These are phyloP conservation scores for Hepsetus odoe DNA, from an alignment of 2,113 vertebrate species.

Conservation along the genomic window DNA sequence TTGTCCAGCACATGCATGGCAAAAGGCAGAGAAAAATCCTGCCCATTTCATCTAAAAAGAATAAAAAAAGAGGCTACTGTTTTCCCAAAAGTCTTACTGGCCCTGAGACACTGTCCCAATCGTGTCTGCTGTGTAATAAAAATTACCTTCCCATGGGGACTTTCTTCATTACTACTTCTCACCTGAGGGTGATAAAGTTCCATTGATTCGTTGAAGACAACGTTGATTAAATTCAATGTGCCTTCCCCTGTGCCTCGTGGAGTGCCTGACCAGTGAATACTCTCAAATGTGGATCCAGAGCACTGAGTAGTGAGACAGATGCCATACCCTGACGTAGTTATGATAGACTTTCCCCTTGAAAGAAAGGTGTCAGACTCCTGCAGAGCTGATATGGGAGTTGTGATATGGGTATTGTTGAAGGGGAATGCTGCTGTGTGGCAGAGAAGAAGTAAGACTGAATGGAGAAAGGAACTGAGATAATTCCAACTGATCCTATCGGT, in stretches of 20 bases:
- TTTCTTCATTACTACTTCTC: conserved; percentile 66
- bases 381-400: not conserved
- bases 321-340: not conserved
- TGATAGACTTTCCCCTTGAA: conserved; percentile 9
- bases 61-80: not conserved
- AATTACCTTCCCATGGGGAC: conserved; percentile 67
- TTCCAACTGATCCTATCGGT: conserved; percentile 8
- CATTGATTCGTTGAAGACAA: conserved; percentile 76
- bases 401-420: conserved; percentile 8
- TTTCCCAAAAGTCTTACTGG: not conserved
- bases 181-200: conserved; percentile 73
- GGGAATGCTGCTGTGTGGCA: conserved; percentile 3
- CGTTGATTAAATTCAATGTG: conserved; percentile 74
- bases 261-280: conserved; percentile 38
- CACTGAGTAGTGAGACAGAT: not conserved
- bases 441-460: conserved; percentile 8
- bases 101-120: conserved; percentile 15
- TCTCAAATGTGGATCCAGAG: not conserved
- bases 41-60: not conserved
- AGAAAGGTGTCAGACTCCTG: not conserved
- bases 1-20: too few relatives aligned
- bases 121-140: conserved; percentile 64
- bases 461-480: conserved; percentile 19
- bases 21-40: too few relatives aligned
- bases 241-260: conserved; percentile 55